Conservation (phyloP, 1,140 invertebrate genomes). For the Drosophila grimshawi region DNA sequence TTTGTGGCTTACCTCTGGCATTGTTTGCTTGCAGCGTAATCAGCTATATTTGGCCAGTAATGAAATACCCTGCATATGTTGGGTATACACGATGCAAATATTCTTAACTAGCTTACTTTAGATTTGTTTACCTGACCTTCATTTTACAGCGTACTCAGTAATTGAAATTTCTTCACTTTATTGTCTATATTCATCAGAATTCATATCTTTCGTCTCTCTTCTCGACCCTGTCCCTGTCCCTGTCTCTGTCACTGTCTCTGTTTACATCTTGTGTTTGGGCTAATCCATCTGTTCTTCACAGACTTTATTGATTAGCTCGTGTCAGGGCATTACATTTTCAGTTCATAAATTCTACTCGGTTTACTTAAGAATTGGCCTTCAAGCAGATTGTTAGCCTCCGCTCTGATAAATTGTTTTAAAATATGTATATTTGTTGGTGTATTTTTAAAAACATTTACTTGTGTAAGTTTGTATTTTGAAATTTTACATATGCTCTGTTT, state of each 20-base stretch:
- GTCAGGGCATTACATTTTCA: constrained; percentile 20
- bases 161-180: constrained; percentile 23
- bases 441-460: constrained; percentile 29
- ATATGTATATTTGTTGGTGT: background rate
- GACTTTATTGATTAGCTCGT: constrained; percentile 47
- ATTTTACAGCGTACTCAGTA: no score
- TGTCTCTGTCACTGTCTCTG: constrained; percentile 22
- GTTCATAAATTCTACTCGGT: constrained; percentile 36
- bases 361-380: constrained; percentile 39
- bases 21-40: constrained; percentile 20
- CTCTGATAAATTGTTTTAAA: constrained; percentile 1
- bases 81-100: background rate
- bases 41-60: background rate
- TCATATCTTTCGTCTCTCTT: background rate
- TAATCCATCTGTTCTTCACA: constrained; percentile 22
- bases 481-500: constrained; percentile 61
- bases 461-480: constrained; percentile 37
- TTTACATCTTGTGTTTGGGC: constrained; percentile 18
- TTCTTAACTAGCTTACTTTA: background rate
- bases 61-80: background rate
- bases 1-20: constrained; percentile 54
- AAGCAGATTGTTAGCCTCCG: background rate
- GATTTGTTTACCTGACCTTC: no score
- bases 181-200: constrained; percentile 13
- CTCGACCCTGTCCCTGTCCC: background rate